These are phyloP conservation scores for Pitangus sulphuratus DNA, from an alignment of 2,797 vertebrate genomes.

Conservation along the genomic window DNA sequence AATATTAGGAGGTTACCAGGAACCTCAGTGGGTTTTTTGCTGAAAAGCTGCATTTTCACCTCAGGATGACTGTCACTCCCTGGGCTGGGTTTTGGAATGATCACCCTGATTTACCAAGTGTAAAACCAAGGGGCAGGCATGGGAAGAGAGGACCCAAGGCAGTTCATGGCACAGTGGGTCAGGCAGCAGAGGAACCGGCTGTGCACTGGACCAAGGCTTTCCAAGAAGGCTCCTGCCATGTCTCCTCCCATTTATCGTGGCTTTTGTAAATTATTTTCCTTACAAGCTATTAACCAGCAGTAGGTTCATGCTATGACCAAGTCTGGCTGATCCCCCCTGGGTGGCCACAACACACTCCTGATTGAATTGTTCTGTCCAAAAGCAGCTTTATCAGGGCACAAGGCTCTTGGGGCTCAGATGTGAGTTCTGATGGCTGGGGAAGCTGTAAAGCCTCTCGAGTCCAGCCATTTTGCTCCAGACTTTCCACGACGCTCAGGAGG, in stretches of 20 bases:
- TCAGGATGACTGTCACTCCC: neutral
- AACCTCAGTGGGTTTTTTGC: neutral
- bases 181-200: neutral
- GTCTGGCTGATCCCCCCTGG: neutral
- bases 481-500: accelerated
- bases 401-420: neutral
- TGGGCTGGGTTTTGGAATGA: neutral
- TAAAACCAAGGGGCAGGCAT: neutral
- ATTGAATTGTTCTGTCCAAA: neutral
- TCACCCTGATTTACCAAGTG: neutral
- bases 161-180: accelerated
- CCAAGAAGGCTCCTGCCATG: neutral
- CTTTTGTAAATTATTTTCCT: neutral
- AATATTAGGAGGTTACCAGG: neutral
- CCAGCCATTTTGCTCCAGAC: neutral
- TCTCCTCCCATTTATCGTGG: neutral
- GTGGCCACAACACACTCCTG: neutral
- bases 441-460: neutral
- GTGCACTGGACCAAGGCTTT: neutral
- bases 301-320: neutral
- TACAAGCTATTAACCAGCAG: neutral
- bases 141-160: neutral
- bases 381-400: neutral
- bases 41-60: neutral
- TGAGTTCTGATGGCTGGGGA: neutral